Conservation (phyloP, 2,888 invertebrate genomes). For the Sinopyrophorus schimmeli region DNA sequence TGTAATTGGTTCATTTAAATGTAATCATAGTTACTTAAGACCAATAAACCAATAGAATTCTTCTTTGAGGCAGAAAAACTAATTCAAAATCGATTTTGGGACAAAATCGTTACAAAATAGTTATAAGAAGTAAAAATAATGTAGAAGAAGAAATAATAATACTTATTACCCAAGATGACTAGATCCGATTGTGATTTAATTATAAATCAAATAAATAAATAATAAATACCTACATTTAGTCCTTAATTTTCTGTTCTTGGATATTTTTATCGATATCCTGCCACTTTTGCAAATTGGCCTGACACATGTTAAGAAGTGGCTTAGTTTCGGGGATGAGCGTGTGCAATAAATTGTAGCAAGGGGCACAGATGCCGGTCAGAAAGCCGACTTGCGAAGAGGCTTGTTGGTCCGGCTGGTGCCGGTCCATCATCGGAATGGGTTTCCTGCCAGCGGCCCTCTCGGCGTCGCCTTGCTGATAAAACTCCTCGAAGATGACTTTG, state of each 20-base stretch:
- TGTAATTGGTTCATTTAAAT: too few relatives aligned
- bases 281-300: conserved; percentile 66
- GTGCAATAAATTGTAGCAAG: conserved; percentile 73
- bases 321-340: conserved; percentile 71
- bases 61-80: too few relatives aligned
- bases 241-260: conserved; percentile 29
- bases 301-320: conserved; percentile 70
- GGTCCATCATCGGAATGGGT: conserved; percentile 73
- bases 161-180: too few relatives aligned
- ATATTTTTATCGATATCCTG: conserved; percentile 53
- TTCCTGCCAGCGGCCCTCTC: conserved; percentile 61
- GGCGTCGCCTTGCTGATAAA: conserved; percentile 69
- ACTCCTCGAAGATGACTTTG: conserved; percentile 78
- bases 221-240: background rate
- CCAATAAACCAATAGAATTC: too few relatives aligned
- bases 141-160: too few relatives aligned
- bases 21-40: too few relatives aligned
- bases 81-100: too few relatives aligned
- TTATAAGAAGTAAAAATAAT: too few relatives aligned
- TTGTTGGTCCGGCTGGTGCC: conserved; percentile 72
- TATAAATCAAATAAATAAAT: too few relatives aligned
- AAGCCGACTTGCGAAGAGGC: conserved; percentile 82
- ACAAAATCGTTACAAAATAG: too few relatives aligned
- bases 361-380: conserved; percentile 77
- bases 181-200: too few relatives aligned